Evolutionary conservation across 1,140 invertebrate species (phyloP).

Genomic region (Heliconius congener): DNA sequence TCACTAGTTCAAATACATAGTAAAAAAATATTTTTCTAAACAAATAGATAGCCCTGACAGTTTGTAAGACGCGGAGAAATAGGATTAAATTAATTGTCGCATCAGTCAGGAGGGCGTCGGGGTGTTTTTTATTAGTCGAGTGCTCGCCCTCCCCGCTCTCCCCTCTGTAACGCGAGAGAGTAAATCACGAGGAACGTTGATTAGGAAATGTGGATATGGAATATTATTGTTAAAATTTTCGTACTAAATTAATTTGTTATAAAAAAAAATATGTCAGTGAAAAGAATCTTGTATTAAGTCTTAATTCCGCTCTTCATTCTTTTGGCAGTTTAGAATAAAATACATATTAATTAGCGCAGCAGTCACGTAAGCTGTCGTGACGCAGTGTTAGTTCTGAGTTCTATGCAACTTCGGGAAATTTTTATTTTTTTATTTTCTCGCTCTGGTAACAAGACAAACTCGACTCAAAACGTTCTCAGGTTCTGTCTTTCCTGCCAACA

Average conservation of each 20-base stretch:
- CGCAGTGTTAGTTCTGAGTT: too few relatives aligned
- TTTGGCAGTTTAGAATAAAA: too few relatives aligned
- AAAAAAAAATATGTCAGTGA: not conserved
- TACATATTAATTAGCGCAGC: too few relatives aligned
- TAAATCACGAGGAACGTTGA: constrained; percentile 64
- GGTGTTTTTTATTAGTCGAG: constrained; percentile 81
- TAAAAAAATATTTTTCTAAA: not conserved
- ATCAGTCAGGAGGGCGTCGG: constrained; percentile 79
- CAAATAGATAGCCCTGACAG: constrained; percentile 58
- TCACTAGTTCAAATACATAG: not conserved
- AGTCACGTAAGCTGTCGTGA: too few relatives aligned
- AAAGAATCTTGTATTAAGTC: not conserved
- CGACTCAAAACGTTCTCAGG: too few relatives aligned
- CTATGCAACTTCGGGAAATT: too few relatives aligned
- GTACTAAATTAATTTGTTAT: too few relatives aligned
- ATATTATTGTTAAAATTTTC: not conserved
- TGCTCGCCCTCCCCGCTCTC: constrained; percentile 44
- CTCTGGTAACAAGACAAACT: too few relatives aligned
- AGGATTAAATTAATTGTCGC: constrained; percentile 81
- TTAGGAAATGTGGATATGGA: constrained; percentile 25
- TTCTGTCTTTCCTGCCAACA: too few relatives aligned
- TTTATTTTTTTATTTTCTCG: too few relatives aligned
- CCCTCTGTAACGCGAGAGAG: constrained; percentile 50
- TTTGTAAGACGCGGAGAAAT: constrained; percentile 78
- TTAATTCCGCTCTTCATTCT: not conserved